Percentiles rank a stretch among this genome's conserved stretches.
Conservation (phyloP, 2,888 invertebrate species). For the Druceiella hillmani region DNA sequence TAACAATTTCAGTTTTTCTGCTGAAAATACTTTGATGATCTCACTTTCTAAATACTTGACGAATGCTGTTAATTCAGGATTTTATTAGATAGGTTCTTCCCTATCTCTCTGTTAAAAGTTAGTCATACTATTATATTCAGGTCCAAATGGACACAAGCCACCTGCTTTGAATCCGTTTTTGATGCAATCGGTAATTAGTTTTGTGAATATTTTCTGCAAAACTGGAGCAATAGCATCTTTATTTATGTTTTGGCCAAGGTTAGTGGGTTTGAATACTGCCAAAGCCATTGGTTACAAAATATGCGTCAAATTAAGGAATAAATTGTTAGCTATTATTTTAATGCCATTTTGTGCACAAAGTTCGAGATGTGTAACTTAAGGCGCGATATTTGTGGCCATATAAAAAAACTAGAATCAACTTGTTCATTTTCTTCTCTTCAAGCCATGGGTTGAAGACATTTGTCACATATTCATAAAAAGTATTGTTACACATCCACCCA, state of each 20-base stretch:
- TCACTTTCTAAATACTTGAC: constrained; percentile 17
- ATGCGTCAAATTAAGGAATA: too few species aligned
- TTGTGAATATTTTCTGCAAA: constrained; percentile 11
- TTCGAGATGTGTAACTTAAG: too few species aligned
- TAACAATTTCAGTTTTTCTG: constrained; percentile 15
- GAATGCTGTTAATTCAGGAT: constrained; percentile 12
- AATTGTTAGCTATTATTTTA: too few species aligned
- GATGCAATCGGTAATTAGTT: constrained; percentile 11
- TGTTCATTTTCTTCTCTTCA: constrained; percentile 5
- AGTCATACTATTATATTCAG: constrained; percentile 16
- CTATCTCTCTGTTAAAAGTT: constrained; percentile 7
- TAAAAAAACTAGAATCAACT: constrained; percentile 7
- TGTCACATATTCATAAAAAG: constrained; percentile 9
- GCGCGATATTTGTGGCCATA: too few species aligned
- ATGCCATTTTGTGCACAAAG: too few species aligned
- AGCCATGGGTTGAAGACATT: constrained; percentile 9
- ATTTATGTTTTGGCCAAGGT: constrained; percentile 8
- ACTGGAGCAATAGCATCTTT: constrained; percentile 14
- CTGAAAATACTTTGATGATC: constrained; percentile 16
- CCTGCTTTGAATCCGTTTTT: constrained; percentile 18
- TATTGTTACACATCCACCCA: constrained; percentile 10
- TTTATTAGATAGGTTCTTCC: constrained; percentile 4
- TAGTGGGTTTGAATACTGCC: too few species aligned
- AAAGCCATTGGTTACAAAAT: too few species aligned
- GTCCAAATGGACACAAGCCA: constrained; percentile 15